These are phyloP conservation scores for Uloborus plumipes DNA, from an alignment of 2,888 invertebrate species.

Conservation along the genomic window DNA sequence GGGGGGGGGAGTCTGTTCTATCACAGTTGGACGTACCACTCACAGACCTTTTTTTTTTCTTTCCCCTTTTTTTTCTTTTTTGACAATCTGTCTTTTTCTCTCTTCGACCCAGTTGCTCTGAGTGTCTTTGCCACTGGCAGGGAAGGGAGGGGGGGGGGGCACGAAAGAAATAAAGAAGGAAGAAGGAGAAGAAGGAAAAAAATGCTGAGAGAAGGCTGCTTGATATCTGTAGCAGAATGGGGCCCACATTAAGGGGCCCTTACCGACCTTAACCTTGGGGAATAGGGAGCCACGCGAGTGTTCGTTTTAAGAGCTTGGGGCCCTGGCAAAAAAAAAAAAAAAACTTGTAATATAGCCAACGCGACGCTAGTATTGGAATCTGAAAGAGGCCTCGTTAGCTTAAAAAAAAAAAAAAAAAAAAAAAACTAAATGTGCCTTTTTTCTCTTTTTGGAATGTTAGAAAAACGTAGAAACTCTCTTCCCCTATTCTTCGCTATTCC, in stretches of 20 bases:
- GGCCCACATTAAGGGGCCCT: conserved; percentile 11
- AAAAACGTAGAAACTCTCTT: background rate
- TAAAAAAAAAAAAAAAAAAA: too few species aligned
- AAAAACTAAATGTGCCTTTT: conserved; percentile 7
- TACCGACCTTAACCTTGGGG: conserved; percentile 9
- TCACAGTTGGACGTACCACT: too few species aligned
- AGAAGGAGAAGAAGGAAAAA: background rate
- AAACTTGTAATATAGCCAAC: too few species aligned
- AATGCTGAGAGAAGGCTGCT: too few species aligned
- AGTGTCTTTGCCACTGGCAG: conserved; percentile 18
- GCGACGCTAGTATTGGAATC: too few species aligned
- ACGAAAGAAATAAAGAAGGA: background rate
- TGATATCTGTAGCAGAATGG: conserved; percentile 16
- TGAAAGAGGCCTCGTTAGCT: background rate
- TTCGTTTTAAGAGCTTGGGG: conserved; percentile 4
- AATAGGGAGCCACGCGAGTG: conserved; percentile 23
- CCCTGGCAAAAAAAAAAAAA: background rate
- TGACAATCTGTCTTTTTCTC: conserved; percentile 40
- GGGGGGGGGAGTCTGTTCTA: too few species aligned
- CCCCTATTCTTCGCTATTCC: background rate
- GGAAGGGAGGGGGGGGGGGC: background rate
- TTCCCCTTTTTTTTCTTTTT: conserved; percentile 3
- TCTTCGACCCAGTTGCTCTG: conserved; percentile 23
- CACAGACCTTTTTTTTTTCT: too few species aligned
- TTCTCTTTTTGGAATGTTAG: background rate